Evolutionary conservation across 2,888 invertebrate species (phyloP), one percentile per base, ranked within the genome.

Genomic region (Trachelus troglodyta): DNA sequence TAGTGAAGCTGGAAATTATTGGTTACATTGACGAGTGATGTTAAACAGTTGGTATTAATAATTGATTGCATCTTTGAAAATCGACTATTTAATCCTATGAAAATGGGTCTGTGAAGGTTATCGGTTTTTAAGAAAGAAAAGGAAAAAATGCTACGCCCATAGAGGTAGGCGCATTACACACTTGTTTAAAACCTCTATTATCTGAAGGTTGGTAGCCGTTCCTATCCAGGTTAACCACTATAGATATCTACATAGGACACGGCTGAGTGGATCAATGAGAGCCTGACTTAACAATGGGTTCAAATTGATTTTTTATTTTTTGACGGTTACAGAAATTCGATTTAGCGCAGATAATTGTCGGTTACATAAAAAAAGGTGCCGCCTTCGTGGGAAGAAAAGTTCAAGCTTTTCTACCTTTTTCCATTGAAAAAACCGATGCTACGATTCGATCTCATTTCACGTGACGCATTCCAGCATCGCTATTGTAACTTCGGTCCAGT

Each of bases 91-190:
- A 23, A 23, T 56, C 9, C 9, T 23, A 56, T 56, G 56, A 56
- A 56, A 56, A 56, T 23, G 56, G 23, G 56, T 56, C 23, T 56
- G 9, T 23, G 23, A 56, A 56, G 56, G 23, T 56, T 56, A 56
- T 56, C 23, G 23, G 56, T 1, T 56, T 23, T 56, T 23, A 2
- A 23, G 9, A 1, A 9, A 71, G 31, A 71, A 71, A 34, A 71
- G 23, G 1, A 34, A 71, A 73, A 77, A 78, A 69, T 73, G 76
- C 80, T 80, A 84, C 83, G 81, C 82, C 81, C 78, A 75, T 79
- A 75, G 78, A 81, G 83, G 81, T 56, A 23, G 83, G 81, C 76
- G 74, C 83, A 81, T 82, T 81, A 68, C 79, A 34, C 83, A 86
- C 86, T 86, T 84, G 84, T 86, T 78, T 71, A 71, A 31, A 71